Evolutionary conservation across 2,113 vertebrate species (phyloP).

Genomic region (Noturus placidus): DNA sequence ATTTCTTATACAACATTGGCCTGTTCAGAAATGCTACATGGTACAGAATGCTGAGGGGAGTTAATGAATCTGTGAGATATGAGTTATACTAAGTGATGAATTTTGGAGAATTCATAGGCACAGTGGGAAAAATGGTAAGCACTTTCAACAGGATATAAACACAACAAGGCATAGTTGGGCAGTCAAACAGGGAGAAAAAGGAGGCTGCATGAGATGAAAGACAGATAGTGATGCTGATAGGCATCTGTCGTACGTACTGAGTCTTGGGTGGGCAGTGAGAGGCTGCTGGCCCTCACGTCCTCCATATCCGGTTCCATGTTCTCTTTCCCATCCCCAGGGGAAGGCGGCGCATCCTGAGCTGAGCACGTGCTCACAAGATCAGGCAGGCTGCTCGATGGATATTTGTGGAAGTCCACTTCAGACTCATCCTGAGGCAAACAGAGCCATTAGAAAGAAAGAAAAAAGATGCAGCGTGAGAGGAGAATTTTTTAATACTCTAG

Average conservation of each 20-base stretch:
- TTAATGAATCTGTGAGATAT: background rate
- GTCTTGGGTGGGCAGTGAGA: slow-evolving; percentile 61
- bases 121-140: background rate
- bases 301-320: slow-evolving; percentile 76
- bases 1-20: slow-evolving; percentile 35
- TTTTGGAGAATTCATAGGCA: background rate
- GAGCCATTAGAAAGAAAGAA: slow-evolving; percentile 2
- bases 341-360: slow-evolving; percentile 70
- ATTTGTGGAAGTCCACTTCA: slow-evolving; percentile 81
- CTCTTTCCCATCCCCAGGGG: slow-evolving; percentile 76
- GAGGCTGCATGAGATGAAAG: slow-evolving; percentile 40
- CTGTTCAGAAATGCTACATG: slow-evolving; percentile 16
- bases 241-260: slow-evolving; percentile 72
- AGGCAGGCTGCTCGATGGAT: slow-evolving; percentile 88
- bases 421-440: slow-evolving; percentile 72
- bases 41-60: background rate
- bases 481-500: slow-evolving; percentile 2
- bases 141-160: background rate
- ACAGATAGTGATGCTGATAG: slow-evolving; percentile 45
- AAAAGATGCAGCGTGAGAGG: background rate
- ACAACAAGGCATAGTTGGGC: background rate
- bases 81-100: background rate
- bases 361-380: slow-evolving; percentile 87
- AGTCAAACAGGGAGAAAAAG: slow-evolving; percentile 7
- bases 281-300: slow-evolving; percentile 63